Conservation (phyloP, 2,113 vertebrate genomes). For the Herpailurus yagouaroundi region DNA sequence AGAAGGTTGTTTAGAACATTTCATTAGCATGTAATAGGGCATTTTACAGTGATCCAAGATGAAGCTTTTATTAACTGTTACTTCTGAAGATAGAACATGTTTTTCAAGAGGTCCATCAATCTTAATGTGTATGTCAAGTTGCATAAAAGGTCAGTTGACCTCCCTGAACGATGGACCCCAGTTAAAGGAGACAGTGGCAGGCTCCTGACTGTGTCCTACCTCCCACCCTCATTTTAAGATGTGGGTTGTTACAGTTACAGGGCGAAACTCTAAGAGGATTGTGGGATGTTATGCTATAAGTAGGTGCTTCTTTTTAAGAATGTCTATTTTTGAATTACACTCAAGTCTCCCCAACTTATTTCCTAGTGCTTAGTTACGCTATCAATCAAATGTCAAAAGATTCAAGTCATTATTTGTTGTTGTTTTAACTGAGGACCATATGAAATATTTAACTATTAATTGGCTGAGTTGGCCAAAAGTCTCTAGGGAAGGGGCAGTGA, state of each 20-base stretch:
- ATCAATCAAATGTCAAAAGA: background rate
- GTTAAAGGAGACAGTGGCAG: background rate
- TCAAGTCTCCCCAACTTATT: background rate
- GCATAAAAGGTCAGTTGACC: background rate
- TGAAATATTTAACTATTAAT: background rate
- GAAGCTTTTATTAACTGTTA: slow-evolving; percentile 26
- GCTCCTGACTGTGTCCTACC: background rate
- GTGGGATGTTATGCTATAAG: background rate
- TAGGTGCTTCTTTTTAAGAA: background rate
- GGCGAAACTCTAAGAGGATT: background rate
- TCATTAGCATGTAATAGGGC: background rate
- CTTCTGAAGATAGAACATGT: background rate
- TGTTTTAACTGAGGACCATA: background rate
- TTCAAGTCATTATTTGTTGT: background rate
- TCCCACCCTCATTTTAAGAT: background rate
- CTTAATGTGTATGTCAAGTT: background rate
- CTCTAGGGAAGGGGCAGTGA: background rate
- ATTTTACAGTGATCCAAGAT: slow-evolving; percentile 37
- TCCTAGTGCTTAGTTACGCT: background rate
- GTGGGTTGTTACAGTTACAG: background rate
- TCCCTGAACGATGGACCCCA: background rate
- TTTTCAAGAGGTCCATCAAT: background rate
- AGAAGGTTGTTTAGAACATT: slow-evolving; percentile 56
- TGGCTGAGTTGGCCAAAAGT: background rate
- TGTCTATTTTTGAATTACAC: background rate